Base-by-base conservation (phyloP, 2,888 invertebrate species). In the Rotaria magnacalcarata region DNA sequence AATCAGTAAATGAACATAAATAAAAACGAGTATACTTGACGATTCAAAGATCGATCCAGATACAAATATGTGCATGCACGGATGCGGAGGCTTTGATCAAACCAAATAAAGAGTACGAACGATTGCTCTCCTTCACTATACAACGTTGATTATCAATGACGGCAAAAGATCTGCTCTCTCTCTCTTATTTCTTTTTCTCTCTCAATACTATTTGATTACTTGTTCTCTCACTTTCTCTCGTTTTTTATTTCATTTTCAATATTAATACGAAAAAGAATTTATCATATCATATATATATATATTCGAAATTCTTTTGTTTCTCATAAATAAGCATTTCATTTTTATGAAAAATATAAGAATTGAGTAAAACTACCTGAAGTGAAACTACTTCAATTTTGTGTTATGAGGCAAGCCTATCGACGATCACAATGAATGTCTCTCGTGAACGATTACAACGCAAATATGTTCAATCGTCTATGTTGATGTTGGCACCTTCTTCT, bases 51-150 rank as follows among this genome's bases (percentile, higher is more conserved):
- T 67, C 67, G 67, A 67, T 67, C 67, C 67, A 27, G 67, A 67
- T 67, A 67, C 67, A 67, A 67, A 67, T 67, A 67, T 67, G 67
- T 67, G 67, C 16, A 34, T 67, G 67, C 16, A 27, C 67, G 67
- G 67, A 67, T 67, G 67, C 67, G 67, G 67, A 67, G 67, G 67
- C 67, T 67, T 67, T 67, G 67, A 67, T 67, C 67, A 34, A 67
- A 67, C 34, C 67, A 67, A 67, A 67, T 67, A 67, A 16, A 67
- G 67, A 34, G 24, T 67, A 67, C 34, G 67, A 67, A 67, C 67
- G 67, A 34, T 27, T 34, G 67, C 67, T 67, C 67, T 67, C 27
- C 34, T 67, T 67, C 67, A 67, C 67, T 67, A 27, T 67, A 67
- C 67, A 67, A 67, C 67, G 27, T 34, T 67, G 67, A 67, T 67